A percentile compares a stretch with the other conserved stretches of the same genome.
Evolutionary conservation across 2,113 vertebrate species (phyloP).

Genomic region (Thamnaconus septentrionalis): DNA sequence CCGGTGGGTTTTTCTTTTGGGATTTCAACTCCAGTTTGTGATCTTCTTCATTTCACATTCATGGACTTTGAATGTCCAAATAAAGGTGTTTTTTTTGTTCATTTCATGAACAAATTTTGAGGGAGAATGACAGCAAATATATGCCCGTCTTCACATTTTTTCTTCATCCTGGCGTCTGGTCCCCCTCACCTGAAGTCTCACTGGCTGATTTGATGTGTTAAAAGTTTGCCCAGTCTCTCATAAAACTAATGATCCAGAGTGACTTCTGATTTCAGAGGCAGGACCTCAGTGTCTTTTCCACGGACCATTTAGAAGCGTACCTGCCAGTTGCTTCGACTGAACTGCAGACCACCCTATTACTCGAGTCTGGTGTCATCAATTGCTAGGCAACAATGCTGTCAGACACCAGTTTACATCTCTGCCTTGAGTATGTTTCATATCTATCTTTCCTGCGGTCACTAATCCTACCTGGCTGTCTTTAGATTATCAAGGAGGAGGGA

Average conservation of each 20-base stretch:
- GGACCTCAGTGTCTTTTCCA: conserved; percentile 17
- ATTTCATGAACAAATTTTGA: neutral
- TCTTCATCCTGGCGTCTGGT: neutral
- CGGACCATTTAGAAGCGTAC: conserved; percentile 27
- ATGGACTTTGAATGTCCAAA: no score
- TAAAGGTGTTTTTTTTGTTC: no score
- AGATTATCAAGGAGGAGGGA: no score
- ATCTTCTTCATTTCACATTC: no score
- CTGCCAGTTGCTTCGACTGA: conserved; percentile 39
- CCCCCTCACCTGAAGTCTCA: neutral
- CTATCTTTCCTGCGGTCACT: neutral
- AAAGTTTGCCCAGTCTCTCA: conserved; percentile 2
- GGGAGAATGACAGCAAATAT: neutral
- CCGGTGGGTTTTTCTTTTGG: no score
- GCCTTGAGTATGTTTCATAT: conserved; percentile 25
- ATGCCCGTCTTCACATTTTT: neutral
- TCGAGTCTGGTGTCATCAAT: conserved; percentile 42
- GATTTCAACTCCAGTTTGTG: neutral
- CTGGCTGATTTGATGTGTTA: neutral
- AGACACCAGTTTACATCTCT: conserved; percentile 35
- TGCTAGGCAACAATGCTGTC: conserved; percentile 64
- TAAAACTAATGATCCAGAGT: conserved; percentile 5
- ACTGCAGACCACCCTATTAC: conserved; percentile 39
- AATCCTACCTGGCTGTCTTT: neutral
- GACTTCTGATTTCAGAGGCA: conserved; percentile 6